phyloP scores from a whole-genome alignment of 2,113 vertebrate species.

The Urocitellus parryii region DNA sequence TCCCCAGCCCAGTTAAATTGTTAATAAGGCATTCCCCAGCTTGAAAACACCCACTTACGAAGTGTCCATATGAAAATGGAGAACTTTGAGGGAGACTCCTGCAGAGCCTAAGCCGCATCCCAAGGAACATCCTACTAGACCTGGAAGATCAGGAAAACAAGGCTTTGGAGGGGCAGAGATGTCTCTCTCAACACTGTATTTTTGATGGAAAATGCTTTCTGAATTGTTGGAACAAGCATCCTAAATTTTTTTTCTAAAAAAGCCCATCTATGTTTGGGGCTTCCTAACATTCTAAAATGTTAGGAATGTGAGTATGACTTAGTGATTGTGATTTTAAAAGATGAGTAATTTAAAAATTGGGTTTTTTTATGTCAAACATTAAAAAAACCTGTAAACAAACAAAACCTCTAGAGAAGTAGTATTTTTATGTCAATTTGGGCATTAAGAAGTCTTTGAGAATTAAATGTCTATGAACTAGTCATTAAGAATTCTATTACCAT shows the following conservation, averaged over 20 bases:
- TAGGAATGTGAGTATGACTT: slow-evolving; percentile 38
- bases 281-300: background rate
- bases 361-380: background rate
- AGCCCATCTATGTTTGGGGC: background rate
- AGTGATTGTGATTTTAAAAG: slow-evolving; percentile 40
- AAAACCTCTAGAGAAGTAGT: background rate
- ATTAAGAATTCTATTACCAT: background rate
- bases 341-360: slow-evolving; percentile 20
- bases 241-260: background rate
- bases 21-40: slow-evolving; percentile 8
- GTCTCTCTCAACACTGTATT: background rate
- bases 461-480: background rate
- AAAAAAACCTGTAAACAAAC: background rate
- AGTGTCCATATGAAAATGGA: slow-evolving; percentile 4
- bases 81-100: background rate
- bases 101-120: background rate
- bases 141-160: background rate
- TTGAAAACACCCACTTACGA: slow-evolving; percentile 30
- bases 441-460: slow-evolving; percentile 14
- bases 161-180: background rate
- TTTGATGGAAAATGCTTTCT: background rate
- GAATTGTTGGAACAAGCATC: slow-evolving; percentile 39
- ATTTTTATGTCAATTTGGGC: background rate
- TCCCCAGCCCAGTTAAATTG: background rate
- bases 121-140: background rate